These are phyloP conservation scores for Fregata magnificens DNA, from an alignment of 2,113 vertebrate species.

Conservation along the genomic window DNA sequence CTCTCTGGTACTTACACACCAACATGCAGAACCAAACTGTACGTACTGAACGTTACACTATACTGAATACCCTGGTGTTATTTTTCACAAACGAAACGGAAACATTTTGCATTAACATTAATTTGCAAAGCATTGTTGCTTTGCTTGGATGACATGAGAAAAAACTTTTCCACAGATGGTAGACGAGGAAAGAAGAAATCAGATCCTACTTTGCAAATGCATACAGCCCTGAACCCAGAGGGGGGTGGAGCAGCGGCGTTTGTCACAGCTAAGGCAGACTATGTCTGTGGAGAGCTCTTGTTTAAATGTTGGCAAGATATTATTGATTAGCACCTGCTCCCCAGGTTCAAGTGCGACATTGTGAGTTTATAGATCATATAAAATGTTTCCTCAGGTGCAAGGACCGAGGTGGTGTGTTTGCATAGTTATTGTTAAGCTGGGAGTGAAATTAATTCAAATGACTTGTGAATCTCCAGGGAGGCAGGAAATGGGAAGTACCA, in stretches of 20 bases:
- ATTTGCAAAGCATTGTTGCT: not conserved
- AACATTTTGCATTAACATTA: not conserved
- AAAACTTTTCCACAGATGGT: not conserved
- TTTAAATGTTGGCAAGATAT: not conserved
- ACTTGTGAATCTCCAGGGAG: not conserved
- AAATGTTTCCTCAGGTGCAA: constrained; percentile 65
- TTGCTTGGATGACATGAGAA: not conserved
- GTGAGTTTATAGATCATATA: constrained; percentile 38
- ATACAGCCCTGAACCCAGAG: not conserved
- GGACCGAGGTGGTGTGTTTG: not conserved
- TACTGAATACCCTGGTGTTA: rapidly evolving
- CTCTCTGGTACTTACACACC: not conserved
- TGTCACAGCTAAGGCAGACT: not conserved
- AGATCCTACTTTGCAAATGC: not conserved
- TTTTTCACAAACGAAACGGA: not conserved
- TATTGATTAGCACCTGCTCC: constrained; percentile 56
- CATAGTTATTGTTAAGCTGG: not conserved
- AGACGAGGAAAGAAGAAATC: not conserved
- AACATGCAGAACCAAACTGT: rapidly evolving
- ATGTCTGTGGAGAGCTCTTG: not conserved
- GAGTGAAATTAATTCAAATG: constrained; percentile 38
- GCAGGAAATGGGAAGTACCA: constrained; percentile 7
- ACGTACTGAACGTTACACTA: rapidly evolving
- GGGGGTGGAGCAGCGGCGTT: rapidly evolving
- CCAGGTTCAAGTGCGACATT: not conserved